Percentiles rank a stretch among this genome's conserved stretches.
Evolutionary conservation across 2,888 invertebrate genomes (phyloP).

Genomic region (Sepioteuthis lessoniana): DNA sequence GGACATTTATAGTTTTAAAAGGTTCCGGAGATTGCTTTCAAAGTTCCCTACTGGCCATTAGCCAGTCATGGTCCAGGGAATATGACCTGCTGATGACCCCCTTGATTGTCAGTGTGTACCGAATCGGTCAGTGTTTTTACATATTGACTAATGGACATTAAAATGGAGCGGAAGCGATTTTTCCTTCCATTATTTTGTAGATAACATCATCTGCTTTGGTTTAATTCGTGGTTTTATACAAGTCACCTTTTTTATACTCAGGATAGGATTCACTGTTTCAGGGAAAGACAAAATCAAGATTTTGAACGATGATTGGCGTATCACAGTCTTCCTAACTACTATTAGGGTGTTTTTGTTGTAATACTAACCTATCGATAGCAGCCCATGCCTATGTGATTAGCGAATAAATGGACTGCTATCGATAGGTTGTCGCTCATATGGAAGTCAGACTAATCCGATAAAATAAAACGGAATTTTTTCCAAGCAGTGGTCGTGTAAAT

Average conservation of each 20-base stretch:
- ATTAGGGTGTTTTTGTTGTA: no score
- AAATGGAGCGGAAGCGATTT: background rate
- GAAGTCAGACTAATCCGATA: no score
- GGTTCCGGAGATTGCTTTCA: background rate
- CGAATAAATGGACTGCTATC: no score
- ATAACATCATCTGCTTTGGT: background rate
- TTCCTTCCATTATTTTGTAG: background rate
- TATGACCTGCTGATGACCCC: background rate
- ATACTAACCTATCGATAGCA: no score
- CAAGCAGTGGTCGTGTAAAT: no score
- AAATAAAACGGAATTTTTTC: no score
- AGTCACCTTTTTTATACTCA: background rate
- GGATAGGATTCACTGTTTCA: no score
- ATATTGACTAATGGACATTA: background rate
- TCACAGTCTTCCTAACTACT: no score
- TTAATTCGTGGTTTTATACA: background rate
- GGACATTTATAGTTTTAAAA: slow-evolving; percentile 21
- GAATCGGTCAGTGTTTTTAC: background rate
- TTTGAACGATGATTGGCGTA: no score
- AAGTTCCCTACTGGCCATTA: background rate
- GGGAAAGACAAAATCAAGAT: no score
- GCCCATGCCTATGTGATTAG: no score
- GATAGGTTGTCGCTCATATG: no score
- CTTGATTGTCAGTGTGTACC: background rate
- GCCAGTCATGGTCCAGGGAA: background rate